These are phyloP conservation scores for Galemys pyrenaicus DNA, from an alignment of 2,113 vertebrate genomes.

Conservation along the genomic window DNA sequence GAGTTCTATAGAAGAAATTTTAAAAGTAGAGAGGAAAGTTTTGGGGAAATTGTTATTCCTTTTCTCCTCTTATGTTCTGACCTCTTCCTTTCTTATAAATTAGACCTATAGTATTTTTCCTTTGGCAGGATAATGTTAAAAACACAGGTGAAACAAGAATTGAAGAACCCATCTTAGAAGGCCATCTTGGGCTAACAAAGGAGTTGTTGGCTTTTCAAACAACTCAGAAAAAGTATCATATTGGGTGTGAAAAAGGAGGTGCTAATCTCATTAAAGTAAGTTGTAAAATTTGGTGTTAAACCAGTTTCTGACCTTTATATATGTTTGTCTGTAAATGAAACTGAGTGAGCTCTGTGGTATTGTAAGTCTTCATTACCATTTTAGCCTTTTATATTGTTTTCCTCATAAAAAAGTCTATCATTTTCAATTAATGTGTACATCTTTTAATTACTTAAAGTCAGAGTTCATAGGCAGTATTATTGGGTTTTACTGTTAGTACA, in stretches of 20 bases:
- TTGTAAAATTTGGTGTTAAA: not conserved
- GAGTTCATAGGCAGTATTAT: no score
- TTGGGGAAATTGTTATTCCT: not conserved
- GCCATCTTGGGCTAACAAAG: constrained; percentile 98
- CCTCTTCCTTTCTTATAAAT: not conserved
- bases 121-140: constrained; percentile 96
- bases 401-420: no score
- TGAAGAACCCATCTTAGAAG: constrained; percentile 98
- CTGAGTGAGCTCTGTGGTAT: no score
- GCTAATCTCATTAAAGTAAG: constrained; percentile 98
- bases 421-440: no score
- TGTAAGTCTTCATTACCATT: no score
- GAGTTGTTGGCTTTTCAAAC: constrained; percentile 98
- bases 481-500: no score
- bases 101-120: constrained; percentile 25
- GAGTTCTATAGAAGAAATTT: constrained; percentile 41
- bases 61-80: not conserved
- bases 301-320: no score
- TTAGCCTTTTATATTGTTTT: no score
- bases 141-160: constrained; percentile 97
- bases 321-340: not conserved
- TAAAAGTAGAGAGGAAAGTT: constrained; percentile 27
- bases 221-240: constrained; percentile 98
- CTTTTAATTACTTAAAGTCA: no score
- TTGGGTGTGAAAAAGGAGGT: constrained; percentile 99